These are phyloP conservation scores for Malthinus seriepunctatus DNA, from an alignment of 2,888 invertebrate species.

Conservation along the genomic window DNA sequence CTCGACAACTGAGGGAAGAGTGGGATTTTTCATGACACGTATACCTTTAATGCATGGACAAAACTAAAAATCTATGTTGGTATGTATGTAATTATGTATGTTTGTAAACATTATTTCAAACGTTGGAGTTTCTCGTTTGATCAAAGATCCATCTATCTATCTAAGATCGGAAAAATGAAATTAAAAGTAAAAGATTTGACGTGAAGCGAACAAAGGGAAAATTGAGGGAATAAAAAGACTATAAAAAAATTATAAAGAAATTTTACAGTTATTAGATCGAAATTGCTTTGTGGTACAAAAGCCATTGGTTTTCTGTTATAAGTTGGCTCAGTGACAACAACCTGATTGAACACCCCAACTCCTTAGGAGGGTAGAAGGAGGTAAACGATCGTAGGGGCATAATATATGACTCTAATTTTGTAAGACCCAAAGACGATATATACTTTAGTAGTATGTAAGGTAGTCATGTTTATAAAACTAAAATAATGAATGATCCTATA, in stretches of 20 bases:
- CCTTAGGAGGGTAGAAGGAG: conserved; percentile 19
- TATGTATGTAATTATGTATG: no score
- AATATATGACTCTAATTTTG: conserved; percentile 29
- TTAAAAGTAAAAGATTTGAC: neutral
- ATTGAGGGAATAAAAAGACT: neutral
- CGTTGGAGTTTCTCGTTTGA: no score
- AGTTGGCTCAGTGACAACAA: conserved; percentile 33
- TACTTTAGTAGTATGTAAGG: conserved; percentile 21
- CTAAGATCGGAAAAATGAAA: conserved; percentile 5
- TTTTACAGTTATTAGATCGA: conserved; percentile 27
- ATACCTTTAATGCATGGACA: no score
- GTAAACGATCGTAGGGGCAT: conserved; percentile 24
- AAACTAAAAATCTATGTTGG: no score
- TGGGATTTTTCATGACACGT: no score
- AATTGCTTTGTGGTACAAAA: conserved; percentile 27
- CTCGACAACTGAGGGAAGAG: no score
- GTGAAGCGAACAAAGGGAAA: neutral
- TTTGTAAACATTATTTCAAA: no score
- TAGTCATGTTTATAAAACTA: conserved; percentile 30
- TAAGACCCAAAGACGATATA: conserved; percentile 21
- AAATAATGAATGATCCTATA: conserved; percentile 26
- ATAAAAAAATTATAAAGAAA: conserved; percentile 10
- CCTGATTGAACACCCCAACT: conserved; percentile 29
- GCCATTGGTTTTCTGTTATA: conserved; percentile 29
- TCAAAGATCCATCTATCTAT: no score